Conservation (phyloP, 2,113 vertebrate genomes). For the Podiceps cristatus region DNA sequence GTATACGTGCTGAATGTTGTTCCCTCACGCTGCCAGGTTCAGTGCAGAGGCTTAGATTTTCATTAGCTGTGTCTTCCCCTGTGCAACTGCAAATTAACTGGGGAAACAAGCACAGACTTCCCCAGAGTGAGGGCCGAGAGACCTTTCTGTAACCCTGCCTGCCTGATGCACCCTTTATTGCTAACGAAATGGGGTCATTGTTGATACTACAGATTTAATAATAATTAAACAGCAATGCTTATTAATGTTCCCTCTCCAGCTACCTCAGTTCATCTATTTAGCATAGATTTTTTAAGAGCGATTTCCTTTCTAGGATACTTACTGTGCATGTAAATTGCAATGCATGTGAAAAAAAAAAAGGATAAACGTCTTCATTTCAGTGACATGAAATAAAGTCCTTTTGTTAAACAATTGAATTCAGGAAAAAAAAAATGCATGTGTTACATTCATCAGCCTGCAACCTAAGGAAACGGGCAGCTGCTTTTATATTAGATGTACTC, state of each 20-base stretch:
- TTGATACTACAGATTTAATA: background rate
- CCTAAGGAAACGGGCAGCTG: background rate
- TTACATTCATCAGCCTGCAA: background rate
- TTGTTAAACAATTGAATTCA: background rate
- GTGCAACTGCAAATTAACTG: background rate
- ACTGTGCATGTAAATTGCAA: background rate
- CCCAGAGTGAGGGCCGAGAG: background rate
- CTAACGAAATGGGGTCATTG: background rate
- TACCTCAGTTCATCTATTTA: background rate
- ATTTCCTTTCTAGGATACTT: background rate
- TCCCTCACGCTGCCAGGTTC: background rate
- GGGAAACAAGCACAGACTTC: background rate
- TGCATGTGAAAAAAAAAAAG: background rate
- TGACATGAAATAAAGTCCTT: background rate
- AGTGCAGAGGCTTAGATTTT: background rate
- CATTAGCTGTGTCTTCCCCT: background rate
- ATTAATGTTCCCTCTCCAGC: background rate
- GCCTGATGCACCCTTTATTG: background rate
- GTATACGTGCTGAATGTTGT: accelerated
- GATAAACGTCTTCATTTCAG: background rate
- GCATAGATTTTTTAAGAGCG: background rate
- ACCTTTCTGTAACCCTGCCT: background rate
- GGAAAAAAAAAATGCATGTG: background rate
- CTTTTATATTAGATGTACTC: background rate
- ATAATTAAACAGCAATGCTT: background rate